These are phyloP conservation scores for Macropodus opercularis DNA, from an alignment of 2,797 vertebrate species.

Conservation along the genomic window DNA sequence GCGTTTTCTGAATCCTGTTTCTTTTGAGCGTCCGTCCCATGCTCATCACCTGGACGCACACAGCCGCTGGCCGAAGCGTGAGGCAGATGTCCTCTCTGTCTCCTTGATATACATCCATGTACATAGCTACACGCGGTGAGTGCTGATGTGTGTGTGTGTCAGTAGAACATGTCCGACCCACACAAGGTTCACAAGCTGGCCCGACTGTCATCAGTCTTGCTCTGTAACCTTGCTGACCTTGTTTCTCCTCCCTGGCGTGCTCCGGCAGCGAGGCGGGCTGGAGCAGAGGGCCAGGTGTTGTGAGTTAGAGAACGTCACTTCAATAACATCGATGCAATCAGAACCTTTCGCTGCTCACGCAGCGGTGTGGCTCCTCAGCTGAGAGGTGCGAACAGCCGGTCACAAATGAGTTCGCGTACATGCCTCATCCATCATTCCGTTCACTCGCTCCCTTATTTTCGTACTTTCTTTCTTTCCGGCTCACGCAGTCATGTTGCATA, in stretches of 20 bases:
- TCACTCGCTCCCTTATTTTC: slow-evolving; percentile 6
- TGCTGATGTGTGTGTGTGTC: too few relatives aligned
- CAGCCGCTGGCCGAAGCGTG: too few relatives aligned
- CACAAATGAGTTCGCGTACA: slow-evolving; percentile 58
- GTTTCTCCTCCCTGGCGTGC: neutral
- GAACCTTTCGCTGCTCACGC: slow-evolving; percentile 45
- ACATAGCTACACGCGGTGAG: too few relatives aligned
- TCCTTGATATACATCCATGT: too few relatives aligned
- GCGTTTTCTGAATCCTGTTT: too few relatives aligned
- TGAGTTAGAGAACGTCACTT: slow-evolving; percentile 60
- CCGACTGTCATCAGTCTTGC: slow-evolving; percentile 15
- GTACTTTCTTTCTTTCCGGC: slow-evolving; percentile 2
- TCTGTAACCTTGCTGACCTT: slow-evolving; percentile 18
- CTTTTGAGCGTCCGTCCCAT: too few relatives aligned
- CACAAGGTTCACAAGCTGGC: neutral
- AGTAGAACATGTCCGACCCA: slow-evolving; percentile 3
- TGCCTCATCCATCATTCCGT: slow-evolving; percentile 69
- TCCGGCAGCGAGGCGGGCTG: neutral
- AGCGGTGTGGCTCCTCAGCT: slow-evolving; percentile 35
- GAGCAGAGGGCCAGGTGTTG: slow-evolving; percentile 66
- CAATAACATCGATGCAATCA: slow-evolving; percentile 63
- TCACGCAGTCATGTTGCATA: slow-evolving; percentile 8
- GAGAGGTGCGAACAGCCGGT: slow-evolving; percentile 66
- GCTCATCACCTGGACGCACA: too few relatives aligned
- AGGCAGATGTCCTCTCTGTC: too few relatives aligned